Evolutionary conservation across 2,888 invertebrate genomes (phyloP).

Genomic region (Emmelina monodactyla): DNA sequence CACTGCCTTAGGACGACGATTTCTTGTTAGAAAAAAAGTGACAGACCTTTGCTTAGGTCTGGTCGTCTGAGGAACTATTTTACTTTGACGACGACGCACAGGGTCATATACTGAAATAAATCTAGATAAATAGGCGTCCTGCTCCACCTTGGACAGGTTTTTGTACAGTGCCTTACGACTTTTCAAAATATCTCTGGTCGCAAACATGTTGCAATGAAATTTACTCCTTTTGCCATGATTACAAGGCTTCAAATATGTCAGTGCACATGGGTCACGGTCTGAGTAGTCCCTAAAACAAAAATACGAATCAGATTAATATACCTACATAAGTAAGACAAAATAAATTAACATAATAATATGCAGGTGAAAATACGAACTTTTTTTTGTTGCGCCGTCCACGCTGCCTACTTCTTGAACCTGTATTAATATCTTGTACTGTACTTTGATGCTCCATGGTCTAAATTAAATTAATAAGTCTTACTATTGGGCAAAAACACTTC

Average conservation of each 20-base stretch:
- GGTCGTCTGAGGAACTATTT: constrained; percentile 1
- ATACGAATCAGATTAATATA: not conserved
- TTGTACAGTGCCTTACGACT: constrained; percentile 1
- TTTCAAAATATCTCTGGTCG: constrained; percentile 1
- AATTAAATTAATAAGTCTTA: not conserved
- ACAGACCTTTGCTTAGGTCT: constrained; percentile 1
- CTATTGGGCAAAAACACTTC: not conserved
- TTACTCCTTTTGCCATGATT: constrained; percentile 1
- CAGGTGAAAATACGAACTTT: not conserved
- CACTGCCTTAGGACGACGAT: constrained; percentile 1
- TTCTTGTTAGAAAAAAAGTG: constrained; percentile 1
- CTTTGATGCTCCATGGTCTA: constrained; percentile 1
- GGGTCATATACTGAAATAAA: constrained; percentile 1
- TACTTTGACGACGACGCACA: constrained; percentile 1
- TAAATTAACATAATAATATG: constrained; percentile 1
- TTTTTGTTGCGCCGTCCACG: constrained; percentile 1
- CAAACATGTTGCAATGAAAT: not conserved
- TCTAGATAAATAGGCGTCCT: no score
- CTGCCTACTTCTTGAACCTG: not conserved
- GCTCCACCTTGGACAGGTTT: no score
- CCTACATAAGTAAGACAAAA: not conserved
- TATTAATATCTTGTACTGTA: constrained; percentile 1
- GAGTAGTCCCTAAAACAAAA: constrained; percentile 1
- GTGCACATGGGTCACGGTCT: constrained; percentile 1
- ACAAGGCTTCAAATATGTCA: not conserved